These are phyloP conservation scores for Brenthis hecate DNA, from an alignment of 2,888 invertebrate genomes.

Conservation along the genomic window DNA sequence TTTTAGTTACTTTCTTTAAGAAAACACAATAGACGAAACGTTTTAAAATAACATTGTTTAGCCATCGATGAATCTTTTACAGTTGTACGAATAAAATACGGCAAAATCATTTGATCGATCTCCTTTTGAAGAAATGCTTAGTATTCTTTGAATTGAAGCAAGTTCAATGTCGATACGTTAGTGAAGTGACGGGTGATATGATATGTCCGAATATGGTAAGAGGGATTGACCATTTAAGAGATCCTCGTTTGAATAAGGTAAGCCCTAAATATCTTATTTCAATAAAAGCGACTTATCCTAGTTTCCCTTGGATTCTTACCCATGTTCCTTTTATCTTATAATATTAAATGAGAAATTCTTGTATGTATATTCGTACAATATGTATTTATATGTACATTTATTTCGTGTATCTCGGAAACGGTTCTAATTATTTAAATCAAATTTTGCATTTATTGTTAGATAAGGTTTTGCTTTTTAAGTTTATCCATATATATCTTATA, in stretches of 20 bases:
- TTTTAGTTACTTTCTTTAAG: conserved; percentile 12
- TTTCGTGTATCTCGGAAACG: no score
- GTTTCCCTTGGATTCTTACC: no score
- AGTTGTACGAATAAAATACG: conserved; percentile 27
- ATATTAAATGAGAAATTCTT: no score
- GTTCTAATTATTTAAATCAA: no score
- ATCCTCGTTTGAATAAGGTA: conserved; percentile 95
- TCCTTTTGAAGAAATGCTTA: conserved; percentile 25
- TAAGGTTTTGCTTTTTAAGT: no score
- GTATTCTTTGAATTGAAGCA: conserved; percentile 18
- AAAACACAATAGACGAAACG: conserved; percentile 9
- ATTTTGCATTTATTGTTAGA: no score
- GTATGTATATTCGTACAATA: no score
- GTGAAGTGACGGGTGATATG: conserved; percentile 89
- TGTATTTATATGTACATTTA: no score
- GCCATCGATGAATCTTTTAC: conserved; percentile 14
- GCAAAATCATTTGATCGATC: conserved; percentile 15
- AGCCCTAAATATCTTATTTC: conserved; percentile 32
- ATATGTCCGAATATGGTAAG: conserved; percentile 91
- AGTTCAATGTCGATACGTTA: conserved; percentile 76
- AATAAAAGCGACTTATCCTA: background rate
- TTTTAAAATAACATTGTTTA: conserved; percentile 14
- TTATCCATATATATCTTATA: no score
- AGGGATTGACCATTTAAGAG: conserved; percentile 93
- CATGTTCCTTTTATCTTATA: no score